Base-by-base conservation (phyloP, 2,113 vertebrate genomes). In the Pelusios castaneus region DNA sequence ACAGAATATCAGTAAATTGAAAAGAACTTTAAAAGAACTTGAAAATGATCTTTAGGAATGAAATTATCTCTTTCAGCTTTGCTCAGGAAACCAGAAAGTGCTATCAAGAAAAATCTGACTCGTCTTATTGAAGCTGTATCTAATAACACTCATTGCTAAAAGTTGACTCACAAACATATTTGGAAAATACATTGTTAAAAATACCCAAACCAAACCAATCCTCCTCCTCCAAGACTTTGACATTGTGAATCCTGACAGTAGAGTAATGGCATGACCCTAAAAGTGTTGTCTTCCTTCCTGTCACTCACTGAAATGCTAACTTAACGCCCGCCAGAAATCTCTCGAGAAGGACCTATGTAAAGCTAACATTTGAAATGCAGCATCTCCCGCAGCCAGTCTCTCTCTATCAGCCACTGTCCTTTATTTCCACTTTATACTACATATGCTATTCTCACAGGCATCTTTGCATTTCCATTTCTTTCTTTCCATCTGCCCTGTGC, bases 201-300 rank as follows among this genome's bases (percentile, higher is more conserved):
- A 81, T 95, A 94, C 90, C 7, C 90, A 95, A 87, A 67, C 5
- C 54, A 87, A 92, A 88, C 7, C 21, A 63, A 88, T 1, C 12
- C 45, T 27, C 86, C 45, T 27, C 86, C 86, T 45, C 29, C 7
- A 27, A 27, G 4, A 52, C 85, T 92, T 60, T 80, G 67, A 24
- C 80, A 29, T 6, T 24, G 19, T 91, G 83, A 6, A 70, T 70
- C 54, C 91, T 16, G 5, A 78, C 8, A 52, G 17, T 27, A 6
- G 82, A 90, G n/a, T 47, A 81, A 13, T 83, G 47, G 16, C 45
- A 19, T 51, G 54, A 25, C 34, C 75, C 63, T 41, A 75, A 56
- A 76, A 73, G 45, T 60, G 22, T 85, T 82, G 54, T 41, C 58
- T 38, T 22, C 4, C 63, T 90, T 81, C 21, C 1, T 75, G 25